phyloP scores from a whole-genome alignment of 2,113 vertebrate genomes.

The Panthera tigris region DNA sequence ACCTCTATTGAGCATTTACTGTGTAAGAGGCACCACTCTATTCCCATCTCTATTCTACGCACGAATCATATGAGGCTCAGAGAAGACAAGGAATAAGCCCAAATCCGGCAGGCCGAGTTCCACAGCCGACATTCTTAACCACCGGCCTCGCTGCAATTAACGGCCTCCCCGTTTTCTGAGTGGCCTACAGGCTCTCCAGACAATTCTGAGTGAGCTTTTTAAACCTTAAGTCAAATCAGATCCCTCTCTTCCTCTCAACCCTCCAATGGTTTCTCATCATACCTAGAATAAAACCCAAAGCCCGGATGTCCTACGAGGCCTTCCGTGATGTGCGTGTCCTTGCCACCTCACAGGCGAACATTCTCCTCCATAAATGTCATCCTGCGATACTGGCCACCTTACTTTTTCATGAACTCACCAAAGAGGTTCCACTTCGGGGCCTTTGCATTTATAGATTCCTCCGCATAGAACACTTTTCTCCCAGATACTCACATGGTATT shows the following conservation, averaged over 20 bases:
- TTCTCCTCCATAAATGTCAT: neutral
- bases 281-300: neutral
- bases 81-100: neutral
- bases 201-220: neutral
- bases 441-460: neutral
- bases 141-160: neutral
- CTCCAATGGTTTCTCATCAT: neutral
- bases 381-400: rapidly evolving
- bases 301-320: neutral
- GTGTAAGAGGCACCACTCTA: neutral
- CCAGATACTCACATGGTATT: neutral
- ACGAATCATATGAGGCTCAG: neutral
- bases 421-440: neutral
- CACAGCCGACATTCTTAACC: neutral
- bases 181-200: neutral
- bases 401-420: neutral
- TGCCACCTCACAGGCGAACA: neutral
- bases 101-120: neutral
- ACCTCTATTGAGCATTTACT: neutral
- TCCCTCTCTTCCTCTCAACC: neutral
- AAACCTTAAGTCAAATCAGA: neutral
- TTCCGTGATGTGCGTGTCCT: neutral
- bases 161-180: neutral
- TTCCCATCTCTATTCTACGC: neutral
- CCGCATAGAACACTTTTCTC: neutral